Conservation (phyloP, 2,113 vertebrate species). For the Abramis brama region DNA sequence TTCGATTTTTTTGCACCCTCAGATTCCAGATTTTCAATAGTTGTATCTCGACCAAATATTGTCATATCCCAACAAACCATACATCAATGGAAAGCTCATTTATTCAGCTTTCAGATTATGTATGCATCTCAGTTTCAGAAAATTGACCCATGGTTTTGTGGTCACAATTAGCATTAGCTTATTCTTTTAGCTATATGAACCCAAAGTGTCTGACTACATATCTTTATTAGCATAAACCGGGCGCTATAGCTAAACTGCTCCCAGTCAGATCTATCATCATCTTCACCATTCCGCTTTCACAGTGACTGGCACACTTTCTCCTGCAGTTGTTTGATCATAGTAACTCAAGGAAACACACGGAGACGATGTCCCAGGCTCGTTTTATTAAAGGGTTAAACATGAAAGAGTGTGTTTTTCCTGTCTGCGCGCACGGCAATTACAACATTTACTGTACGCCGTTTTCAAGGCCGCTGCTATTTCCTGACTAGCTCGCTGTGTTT, state of each 20-base stretch:
- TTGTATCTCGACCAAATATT: too few relatives aligned
- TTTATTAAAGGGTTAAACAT: constrained; percentile 7
- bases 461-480: constrained; percentile 79
- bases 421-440: constrained; percentile 66
- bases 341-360: background rate
- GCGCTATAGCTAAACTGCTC: background rate
- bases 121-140: too few relatives aligned
- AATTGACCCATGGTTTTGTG: too few relatives aligned
- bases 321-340: background rate
- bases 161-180: background rate
- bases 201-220: background rate
- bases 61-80: too few relatives aligned
- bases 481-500: constrained; percentile 83
- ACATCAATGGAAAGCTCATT: too few relatives aligned
- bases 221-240: background rate
- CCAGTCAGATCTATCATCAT: background rate
- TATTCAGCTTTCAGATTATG: too few relatives aligned
- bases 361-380: background rate
- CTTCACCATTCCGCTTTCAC: background rate
- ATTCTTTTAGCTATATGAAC: background rate
- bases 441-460: constrained; percentile 73
- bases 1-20: too few relatives aligned
- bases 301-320: background rate
- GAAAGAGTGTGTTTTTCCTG: constrained; percentile 55
- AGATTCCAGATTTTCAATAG: too few relatives aligned